Base-by-base conservation (phyloP, 2,888 invertebrate genomes). In the Arrhopalites spinosus region DNA sequence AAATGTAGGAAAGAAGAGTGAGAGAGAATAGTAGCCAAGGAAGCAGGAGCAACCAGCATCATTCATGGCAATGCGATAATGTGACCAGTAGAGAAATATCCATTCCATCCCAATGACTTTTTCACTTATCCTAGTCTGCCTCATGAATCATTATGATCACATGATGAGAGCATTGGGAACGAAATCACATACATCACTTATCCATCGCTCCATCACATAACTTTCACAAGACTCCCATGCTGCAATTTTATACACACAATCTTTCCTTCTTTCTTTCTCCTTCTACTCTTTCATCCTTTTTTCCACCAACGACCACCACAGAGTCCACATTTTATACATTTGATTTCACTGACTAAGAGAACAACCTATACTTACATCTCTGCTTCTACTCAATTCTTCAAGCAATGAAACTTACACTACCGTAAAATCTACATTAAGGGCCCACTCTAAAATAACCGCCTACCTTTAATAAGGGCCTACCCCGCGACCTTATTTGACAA, bases 21-120 rank as follows among this genome's bases (percentile, higher is more conserved):
- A 17, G 50, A n/a, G 50, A 50, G 50, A n/a, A 50, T 5, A 8
- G 50, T 50, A 50, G 50, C 3, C n/a, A 50, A 15, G 50, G 50
- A n/a, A 50, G 50, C 50, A 50, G 15, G 8, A 50, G 2, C 50
- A 50, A 50, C n/a, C 15, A 50, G n/a, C n/a, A 50, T 50, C n/a
- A 50, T 50, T n/a, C 50, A 50, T 50, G 50, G 50, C 17, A 50
- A 50, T 50, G 50, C 17, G 8, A 50, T 50, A 50, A 50, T 50
- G 50, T 50, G 50, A 36, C 30, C n/a, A 66, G 64, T 29, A 67
- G 43, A 61, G n/a, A 67, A 43, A 43, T 36, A 45, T 36, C 67
- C 45, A 67, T 67, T 67, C 67, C 67, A 67, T 67, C 25, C 67
- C 45, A 67, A 67, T 67, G 67, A 67, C 67, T 67, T 67, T 45